Percentiles rank a stretch among this genome's conserved stretches.
phyloP scores from a whole-genome alignment of 2,113 vertebrate species.

The Nerophis lumbriciformis region DNA sequence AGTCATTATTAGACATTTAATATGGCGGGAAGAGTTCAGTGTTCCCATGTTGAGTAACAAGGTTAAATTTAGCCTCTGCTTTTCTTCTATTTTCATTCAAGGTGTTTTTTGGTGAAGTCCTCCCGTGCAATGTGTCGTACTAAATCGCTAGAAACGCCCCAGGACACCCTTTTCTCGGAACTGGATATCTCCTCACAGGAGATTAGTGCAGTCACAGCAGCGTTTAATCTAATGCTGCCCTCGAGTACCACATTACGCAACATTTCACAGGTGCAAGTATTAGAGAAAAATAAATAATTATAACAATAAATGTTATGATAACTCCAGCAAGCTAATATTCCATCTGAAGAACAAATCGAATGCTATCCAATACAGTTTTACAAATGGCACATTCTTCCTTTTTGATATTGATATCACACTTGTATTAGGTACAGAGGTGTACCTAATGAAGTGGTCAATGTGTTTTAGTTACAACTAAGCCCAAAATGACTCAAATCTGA shows the following conservation, averaged over 20 bases:
- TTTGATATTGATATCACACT: too few relatives aligned
- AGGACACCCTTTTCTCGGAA: neutral
- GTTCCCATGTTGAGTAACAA: too few relatives aligned
- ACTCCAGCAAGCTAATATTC: neutral
- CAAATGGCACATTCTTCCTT: too few relatives aligned
- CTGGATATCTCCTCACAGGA: neutral
- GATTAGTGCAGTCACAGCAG: neutral
- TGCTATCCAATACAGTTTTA: neutral
- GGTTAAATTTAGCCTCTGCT: neutral
- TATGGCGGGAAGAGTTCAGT: neutral
- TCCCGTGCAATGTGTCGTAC: neutral
- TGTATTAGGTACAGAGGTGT: too few relatives aligned
- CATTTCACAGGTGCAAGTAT: neutral
- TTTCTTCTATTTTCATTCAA: neutral
- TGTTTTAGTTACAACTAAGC: too few relatives aligned
- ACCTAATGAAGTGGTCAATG: too few relatives aligned
- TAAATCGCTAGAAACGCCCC: neutral
- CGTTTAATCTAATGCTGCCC: neutral
- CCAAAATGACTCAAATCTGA: too few relatives aligned
- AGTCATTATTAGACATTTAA: neutral
- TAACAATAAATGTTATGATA: neutral
- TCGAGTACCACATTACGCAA: neutral
- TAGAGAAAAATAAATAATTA: too few relatives aligned
- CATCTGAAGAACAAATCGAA: too few relatives aligned
- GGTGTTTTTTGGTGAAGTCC: neutral